These are phyloP conservation scores for Didymodactylos carnosus DNA, from an alignment of 2,888 invertebrate genomes.

Conservation along the genomic window DNA sequence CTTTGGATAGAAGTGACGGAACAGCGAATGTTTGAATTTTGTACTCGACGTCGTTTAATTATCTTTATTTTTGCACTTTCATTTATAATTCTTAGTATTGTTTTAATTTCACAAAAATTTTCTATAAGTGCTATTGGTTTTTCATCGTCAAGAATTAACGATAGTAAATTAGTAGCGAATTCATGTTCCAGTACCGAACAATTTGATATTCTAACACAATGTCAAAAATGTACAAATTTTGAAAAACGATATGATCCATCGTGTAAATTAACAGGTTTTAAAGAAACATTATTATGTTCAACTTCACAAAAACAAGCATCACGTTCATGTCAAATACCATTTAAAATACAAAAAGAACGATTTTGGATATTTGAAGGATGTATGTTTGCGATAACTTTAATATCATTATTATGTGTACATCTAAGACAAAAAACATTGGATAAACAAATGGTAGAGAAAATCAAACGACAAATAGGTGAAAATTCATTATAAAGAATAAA, in stretches of 20 bases:
- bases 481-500: too few species aligned
- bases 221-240: background rate
- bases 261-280: background rate
- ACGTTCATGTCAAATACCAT: background rate
- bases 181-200: background rate
- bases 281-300: background rate
- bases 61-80: background rate
- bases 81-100: background rate
- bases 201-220: background rate
- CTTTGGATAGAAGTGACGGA: background rate
- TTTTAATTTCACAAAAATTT: background rate
- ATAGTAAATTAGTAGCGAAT: background rate
- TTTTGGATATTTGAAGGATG: background rate
- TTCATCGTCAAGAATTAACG: background rate
- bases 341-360: background rate
- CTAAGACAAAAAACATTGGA: background rate
- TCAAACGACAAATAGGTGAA: background rate
- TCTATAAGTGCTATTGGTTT: background rate
- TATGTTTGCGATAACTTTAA: background rate
- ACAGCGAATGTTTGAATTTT: background rate
- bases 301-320: background rate
- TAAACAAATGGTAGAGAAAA: background rate
- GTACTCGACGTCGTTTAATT: background rate
- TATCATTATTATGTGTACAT: background rate
- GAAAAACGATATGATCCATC: background rate